Evolutionary conservation across 2,797 vertebrate genomes (phyloP), one percentile per base, ranked within the genome.

Genomic region (Diglossa cyanea): DNA sequence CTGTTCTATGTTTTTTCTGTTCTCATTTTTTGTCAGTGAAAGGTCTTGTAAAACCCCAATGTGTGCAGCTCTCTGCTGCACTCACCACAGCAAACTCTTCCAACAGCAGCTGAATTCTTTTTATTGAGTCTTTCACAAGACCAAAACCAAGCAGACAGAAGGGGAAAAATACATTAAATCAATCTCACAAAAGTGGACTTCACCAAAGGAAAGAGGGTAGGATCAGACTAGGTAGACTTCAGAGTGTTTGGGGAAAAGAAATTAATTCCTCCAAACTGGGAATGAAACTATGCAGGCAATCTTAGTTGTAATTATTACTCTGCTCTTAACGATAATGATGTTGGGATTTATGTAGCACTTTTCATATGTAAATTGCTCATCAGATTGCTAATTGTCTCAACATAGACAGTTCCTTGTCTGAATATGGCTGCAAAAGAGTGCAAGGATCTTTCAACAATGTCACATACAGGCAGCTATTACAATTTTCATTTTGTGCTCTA

Each of bases 341-440:
- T 33, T 92, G 74, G 71, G 67, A 94, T 95, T 87, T 91, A 89
- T 82, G 33, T 35, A 87, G 54, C 51, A 11, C 33, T 76, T 92
- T 61, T 73, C 63, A 23, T 63, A 17, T 45, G 77, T n/a, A 47
- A 89, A 70, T 88, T 62, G 40, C 84, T 93, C 51, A 85, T 94
- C 91, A 92, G 31, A 61, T 55, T 93, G 65, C 72, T 93, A 93
- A 94, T 91, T 91, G 58, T 73, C 68, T 89, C 72, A 93, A 66
- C 24, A 42, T 3, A 77, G 47, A 37, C 19, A 66, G 16, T 54
- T 85, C 26, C 39, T 72, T 78, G 54, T 19, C 54, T 84, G 54
- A 78, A 75, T 63, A 45, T 39, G 48, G 9, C 50, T 90, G 71
- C 44, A 65, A 68, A 81, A 74, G 57, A 54, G 15, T 28, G 28